phyloP scores from a whole-genome alignment of 2,797 vertebrate species.

The Spatula clypeata region DNA sequence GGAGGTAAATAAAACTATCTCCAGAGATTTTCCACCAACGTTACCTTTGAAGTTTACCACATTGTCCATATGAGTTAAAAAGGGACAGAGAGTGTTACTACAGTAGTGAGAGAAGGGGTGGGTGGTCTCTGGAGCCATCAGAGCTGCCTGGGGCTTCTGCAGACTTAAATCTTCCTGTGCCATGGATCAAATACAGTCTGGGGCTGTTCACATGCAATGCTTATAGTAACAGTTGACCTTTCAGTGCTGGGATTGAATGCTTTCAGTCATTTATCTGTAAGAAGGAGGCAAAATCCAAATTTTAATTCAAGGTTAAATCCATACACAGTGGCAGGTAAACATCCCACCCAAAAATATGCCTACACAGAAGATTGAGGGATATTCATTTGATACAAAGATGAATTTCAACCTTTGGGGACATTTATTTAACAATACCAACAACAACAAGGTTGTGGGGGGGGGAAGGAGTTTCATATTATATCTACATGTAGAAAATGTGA shows the following conservation, averaged over 20 bases:
- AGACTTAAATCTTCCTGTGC: accelerated
- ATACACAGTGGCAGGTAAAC: background rate
- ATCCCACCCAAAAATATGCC: too few species aligned
- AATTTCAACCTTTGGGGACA: background rate
- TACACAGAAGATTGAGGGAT: background rate
- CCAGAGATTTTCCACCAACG: accelerated
- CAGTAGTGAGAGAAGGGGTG: background rate
- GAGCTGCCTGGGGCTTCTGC: background rate
- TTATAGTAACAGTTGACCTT: background rate
- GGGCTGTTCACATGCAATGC: accelerated
- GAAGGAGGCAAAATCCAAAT: background rate
- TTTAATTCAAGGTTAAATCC: accelerated
- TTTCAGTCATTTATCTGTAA: background rate
- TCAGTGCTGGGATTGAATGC: background rate
- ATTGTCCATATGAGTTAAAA: background rate
- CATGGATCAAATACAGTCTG: background rate
- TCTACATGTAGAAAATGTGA: background rate
- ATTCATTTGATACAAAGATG: background rate
- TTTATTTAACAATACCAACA: background rate
- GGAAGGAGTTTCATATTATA: background rate
- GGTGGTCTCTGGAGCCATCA: background rate
- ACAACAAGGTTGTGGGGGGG: background rate
- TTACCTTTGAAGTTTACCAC: background rate
- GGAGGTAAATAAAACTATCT: background rate
- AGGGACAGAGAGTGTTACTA: background rate